Evolutionary conservation across 2,888 invertebrate species (phyloP).

Genomic region (Epistrophe grossulariae): DNA sequence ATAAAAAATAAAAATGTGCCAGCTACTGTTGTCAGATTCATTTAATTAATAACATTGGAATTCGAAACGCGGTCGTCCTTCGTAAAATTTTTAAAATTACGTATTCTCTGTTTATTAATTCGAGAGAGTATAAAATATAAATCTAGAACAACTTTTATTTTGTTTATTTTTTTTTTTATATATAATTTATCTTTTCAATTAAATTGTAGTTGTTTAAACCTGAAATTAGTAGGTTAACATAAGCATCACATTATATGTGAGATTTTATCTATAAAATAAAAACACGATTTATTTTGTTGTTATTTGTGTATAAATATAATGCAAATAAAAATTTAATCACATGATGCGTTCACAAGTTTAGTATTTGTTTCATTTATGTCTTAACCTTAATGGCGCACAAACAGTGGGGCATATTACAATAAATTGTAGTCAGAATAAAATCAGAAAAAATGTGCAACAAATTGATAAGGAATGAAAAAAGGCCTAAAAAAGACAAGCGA

Average conservation of each 20-base stretch:
- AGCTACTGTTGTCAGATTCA: slow-evolving; percentile 24
- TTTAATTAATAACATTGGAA: slow-evolving; percentile 57
- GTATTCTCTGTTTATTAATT: slow-evolving; percentile 3
- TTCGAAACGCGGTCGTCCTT: slow-evolving; percentile 62
- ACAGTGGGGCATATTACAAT: background rate
- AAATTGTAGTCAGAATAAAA: background rate
- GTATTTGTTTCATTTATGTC: background rate
- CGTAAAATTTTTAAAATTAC: slow-evolving; percentile 28
- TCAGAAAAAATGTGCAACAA: background rate
- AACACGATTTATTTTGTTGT: slow-evolving; percentile 44
- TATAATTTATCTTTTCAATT: background rate
- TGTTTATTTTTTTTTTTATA: slow-evolving; percentile 9
- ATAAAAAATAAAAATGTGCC: background rate
- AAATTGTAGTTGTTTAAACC: slow-evolving; percentile 54
- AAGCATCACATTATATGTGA: background rate
- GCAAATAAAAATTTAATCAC: slow-evolving; percentile 31
- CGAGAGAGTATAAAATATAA: background rate
- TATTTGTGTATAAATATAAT: slow-evolving; percentile 34
- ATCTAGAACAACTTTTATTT: slow-evolving; percentile 54
- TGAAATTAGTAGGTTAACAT: slow-evolving; percentile 54
- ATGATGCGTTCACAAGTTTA: slow-evolving; percentile 29
- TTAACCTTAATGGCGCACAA: background rate
- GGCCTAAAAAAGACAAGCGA: too few species aligned
- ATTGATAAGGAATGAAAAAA: too few species aligned
- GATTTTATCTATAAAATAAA: background rate